Evolutionary conservation across 2,797 vertebrate species (phyloP).

Genomic region (Buceros bicornis): DNA sequence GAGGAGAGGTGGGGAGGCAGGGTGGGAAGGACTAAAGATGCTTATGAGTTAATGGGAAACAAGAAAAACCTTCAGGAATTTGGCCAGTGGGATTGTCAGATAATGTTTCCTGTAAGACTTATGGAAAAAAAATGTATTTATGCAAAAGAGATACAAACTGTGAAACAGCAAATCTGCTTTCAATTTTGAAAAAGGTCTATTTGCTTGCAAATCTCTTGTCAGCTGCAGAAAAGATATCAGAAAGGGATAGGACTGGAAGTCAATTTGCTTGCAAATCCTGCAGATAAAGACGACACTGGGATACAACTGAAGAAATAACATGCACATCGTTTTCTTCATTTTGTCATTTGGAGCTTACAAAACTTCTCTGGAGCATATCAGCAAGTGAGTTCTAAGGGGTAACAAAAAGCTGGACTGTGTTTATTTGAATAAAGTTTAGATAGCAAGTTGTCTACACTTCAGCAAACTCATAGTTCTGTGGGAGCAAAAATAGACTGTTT

Average conservation of each 20-base stretch:
- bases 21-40: neutral
- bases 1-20: neutral
- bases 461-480: neutral
- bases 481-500: conserved; percentile 54
- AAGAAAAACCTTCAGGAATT: neutral
- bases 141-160: conserved; percentile 41
- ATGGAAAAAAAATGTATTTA: conserved; percentile 15
- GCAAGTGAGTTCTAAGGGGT: neutral
- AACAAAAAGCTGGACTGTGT: neutral
- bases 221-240: conserved; percentile 43
- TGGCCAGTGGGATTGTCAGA: neutral
- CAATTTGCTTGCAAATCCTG: conserved; percentile 65
- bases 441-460: neutral
- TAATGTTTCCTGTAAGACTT: neutral
- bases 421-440: conserved; percentile 44
- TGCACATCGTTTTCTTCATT: neutral
- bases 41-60: neutral
- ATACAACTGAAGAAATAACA: conserved; percentile 5
- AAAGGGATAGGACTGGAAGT: conserved; percentile 38
- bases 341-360: neutral
- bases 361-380: conserved; percentile 4
- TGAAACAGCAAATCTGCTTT: conserved; percentile 35
- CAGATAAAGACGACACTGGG: conserved; percentile 2
- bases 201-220: conserved; percentile 61
- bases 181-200: conserved; percentile 34